Conservation (phyloP, 2,113 vertebrate genomes). For the Silurus glanis region DNA sequence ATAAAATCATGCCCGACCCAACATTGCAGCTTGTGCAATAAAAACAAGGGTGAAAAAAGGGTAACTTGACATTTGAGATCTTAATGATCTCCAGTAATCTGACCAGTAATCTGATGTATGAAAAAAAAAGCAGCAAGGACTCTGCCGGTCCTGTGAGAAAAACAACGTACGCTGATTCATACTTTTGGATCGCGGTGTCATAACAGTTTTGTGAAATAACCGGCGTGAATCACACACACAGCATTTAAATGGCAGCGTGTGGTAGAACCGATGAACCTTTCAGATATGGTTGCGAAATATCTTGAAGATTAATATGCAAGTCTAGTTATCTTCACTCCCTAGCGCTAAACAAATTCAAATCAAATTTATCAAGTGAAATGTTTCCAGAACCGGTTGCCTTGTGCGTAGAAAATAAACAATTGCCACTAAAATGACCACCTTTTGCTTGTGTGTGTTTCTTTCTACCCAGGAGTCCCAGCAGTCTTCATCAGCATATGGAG, state of each 20-base stretch:
- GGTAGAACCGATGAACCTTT: neutral
- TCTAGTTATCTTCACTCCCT: neutral
- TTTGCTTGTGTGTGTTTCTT: neutral
- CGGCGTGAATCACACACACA: neutral
- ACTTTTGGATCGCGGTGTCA: neutral
- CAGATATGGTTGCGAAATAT: neutral
- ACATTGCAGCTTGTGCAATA: neutral
- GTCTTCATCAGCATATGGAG: constrained; percentile 87
- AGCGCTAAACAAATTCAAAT: neutral
- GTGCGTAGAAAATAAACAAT: neutral
- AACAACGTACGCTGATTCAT: neutral
- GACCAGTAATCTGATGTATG: neutral
- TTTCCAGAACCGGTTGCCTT: neutral
- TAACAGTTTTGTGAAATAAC: neutral
- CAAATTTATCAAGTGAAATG: neutral
- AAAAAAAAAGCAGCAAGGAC: neutral
- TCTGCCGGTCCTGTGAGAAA: neutral
- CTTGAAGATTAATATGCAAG: neutral
- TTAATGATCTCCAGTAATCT: neutral
- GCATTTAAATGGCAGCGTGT: neutral
- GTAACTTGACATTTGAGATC: neutral
- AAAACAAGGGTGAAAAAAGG: neutral
- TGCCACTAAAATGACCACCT: neutral
- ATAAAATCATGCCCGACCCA: neutral
- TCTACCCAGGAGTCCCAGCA: constrained; percentile 80